Base-by-base conservation (phyloP, 2,113 vertebrate genomes). In the Pelobates fuscus region DNA sequence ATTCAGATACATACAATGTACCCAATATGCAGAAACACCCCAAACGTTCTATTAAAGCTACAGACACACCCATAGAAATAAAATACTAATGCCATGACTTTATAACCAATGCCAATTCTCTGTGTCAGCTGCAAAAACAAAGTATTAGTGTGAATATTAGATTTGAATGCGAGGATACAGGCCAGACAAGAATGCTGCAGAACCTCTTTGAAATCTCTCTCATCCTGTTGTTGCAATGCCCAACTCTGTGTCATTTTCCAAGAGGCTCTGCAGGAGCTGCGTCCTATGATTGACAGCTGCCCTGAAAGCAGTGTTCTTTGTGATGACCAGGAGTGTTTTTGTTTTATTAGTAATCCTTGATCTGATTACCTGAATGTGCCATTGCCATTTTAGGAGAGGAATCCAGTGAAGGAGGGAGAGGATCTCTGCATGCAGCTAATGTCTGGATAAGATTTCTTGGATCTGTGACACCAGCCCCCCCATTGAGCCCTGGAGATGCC, bases 401-500 rank as follows among this genome's bases (percentile, higher is more conserved):
- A 15, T 27, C 17, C 21, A 6, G 20, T 8, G 15, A n/a, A 2
- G 4, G 24, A 27, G 12, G 20, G 58, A 41, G 4, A 52, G 27
- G 21, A 10, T 8, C 49, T 52, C 21, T 70, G 52, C 12, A 58
- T 5, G 2, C 1, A 52, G 37, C 11, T 5, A n/a, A 15, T 29
- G 27, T 21, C 29, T 63, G 60, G 60, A 37, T 7, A 62, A 2
- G 11, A 5, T 30, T 11, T 15, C 8, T 12, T 20, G 27, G 15
- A 32, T 12, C 58, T 18, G 58, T 63, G 17, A 63, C 27, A 32
- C 2, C 7, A 10, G 24, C 24, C 74, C 66, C 64, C n/a, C 26
- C 58, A 79, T 15, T 44, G 21, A 55, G 4, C 5, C 12, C 10
- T 61, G 70, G 76, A 78, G 68, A 95, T 95, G 94, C 93, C 94